Base-by-base conservation (phyloP, 53 echinoderm and acorn worm genomes). In the Stichopus horrens region DNA sequence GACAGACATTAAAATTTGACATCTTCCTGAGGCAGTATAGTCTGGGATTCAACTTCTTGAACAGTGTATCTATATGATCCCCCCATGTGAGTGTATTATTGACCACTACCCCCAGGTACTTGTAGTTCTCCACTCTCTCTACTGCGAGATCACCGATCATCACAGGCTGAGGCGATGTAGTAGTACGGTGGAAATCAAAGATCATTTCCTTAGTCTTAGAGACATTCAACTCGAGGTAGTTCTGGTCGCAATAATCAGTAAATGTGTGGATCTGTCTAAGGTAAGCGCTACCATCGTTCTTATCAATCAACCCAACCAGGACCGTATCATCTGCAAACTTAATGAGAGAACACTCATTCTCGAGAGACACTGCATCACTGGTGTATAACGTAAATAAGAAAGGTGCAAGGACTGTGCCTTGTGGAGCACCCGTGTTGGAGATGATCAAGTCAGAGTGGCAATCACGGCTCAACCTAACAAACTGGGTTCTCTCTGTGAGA, bases 301-400 rank as follows among this genome's bases (percentile, higher is more conserved):
- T 80, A 54, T 53, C 4, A 52, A 53, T 80, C 80, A 80, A 53
- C 53, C 80, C 80, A 10, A 80, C 55, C 55, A 7, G 57, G 13
- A 55, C 58, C 18, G 59, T 82, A 9, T 82, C 58, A 82, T 82
- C 58, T 57, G 83, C 83, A 82, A 57, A 82, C 83, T 5, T 82
- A 9, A 82, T 20, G 55, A 82, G 83, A 54, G 58, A 82, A 16
- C 83, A 82, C 57, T 57, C 16, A 82, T 18, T 14, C 57, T 82
- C 52, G 9, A 21, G 20, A 21, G 76, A 75, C 21, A 9, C 53
- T 11, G 78, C 78, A 37, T 23, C 78, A 78, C 53, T 78, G 7
- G 53, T 78, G 16, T 78, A 78, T 14, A 78, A 78, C 55, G 83
- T 82, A 23, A 82, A 82, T 7, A 82, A 22, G 57, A 58, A 82